A percentile compares a stretch with the other conserved stretches of the same genome.
These are phyloP conservation scores for Brachionus asplanchnoidis DNA, from an alignment of 1,140 invertebrate species.

Conservation along the genomic window DNA sequence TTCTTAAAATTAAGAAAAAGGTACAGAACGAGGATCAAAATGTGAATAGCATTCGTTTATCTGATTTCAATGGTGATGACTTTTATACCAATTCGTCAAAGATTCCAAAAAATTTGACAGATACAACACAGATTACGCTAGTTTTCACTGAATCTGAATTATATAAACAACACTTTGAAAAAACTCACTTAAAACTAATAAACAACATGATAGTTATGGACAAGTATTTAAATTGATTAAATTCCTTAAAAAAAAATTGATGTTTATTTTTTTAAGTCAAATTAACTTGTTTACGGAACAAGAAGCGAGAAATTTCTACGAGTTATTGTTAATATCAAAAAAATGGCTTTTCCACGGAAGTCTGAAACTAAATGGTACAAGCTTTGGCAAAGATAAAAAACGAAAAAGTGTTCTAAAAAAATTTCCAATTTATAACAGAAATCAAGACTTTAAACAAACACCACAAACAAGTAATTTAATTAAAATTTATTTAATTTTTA, in stretches of 20 bases:
- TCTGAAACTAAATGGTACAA: neutral
- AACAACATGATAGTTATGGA: constrained; percentile 31
- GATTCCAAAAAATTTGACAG: constrained; percentile 13
- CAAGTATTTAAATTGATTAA: neutral
- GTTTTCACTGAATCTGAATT: constrained; percentile 8
- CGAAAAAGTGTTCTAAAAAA: neutral
- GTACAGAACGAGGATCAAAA: neutral
- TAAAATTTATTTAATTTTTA: neutral
- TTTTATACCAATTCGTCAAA: constrained; percentile 8
- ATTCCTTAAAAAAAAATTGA: neutral
- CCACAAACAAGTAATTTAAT: neutral
- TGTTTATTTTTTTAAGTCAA: neutral
- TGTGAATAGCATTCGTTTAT: neutral
- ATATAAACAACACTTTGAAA: constrained; percentile 13
- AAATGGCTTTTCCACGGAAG: neutral
- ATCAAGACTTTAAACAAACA: neutral
- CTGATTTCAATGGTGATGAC: neutral
- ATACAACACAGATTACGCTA: neutral
- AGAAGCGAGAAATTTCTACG: constrained; percentile 12
- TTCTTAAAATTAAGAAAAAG: neutral
- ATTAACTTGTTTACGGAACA: neutral
- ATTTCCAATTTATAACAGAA: neutral
- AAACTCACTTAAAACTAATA: constrained; percentile 20
- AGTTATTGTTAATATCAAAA: neutral
- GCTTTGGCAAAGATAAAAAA: neutral